Percentiles rank a stretch among this genome's conserved stretches.
phyloP scores from a whole-genome alignment of 2,888 invertebrate species.

The Allygus modestus region DNA sequence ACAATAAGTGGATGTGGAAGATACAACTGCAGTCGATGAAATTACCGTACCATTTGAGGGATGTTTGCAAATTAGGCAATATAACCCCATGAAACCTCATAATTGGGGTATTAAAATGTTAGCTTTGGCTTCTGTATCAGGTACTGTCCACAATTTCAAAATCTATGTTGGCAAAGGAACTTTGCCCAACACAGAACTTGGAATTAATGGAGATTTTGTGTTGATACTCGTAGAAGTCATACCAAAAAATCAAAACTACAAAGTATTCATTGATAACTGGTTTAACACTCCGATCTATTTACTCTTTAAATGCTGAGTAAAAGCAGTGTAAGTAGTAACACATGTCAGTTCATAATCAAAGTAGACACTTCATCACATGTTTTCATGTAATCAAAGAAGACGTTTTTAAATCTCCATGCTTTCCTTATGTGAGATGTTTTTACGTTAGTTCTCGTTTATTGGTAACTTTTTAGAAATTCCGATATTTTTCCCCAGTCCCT shows the following conservation, averaged over 20 bases:
- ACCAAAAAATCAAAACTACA: conserved; percentile 67
- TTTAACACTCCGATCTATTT: too few species aligned
- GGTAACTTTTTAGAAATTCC: too few species aligned
- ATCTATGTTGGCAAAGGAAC: conserved; percentile 70
- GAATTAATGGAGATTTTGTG: conserved; percentile 68
- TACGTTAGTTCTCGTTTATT: too few species aligned
- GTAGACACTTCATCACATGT: too few species aligned
- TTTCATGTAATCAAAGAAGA: too few species aligned
- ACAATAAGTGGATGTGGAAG: conserved; percentile 69
- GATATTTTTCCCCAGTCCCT: too few species aligned
- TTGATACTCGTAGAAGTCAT: conserved; percentile 64
- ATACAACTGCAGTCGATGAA: conserved; percentile 70
- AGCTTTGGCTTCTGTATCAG: conserved; percentile 70
- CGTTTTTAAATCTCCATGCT: too few species aligned
- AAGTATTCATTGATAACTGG: conserved; percentile 67
- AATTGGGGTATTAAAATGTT: conserved; percentile 72
- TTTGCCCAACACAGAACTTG: conserved; percentile 62
- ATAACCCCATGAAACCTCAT: conserved; percentile 70
- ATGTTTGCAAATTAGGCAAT: conserved; percentile 68
- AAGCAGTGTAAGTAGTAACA: too few species aligned
- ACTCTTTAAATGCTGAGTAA: too few species aligned
- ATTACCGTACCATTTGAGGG: conserved; percentile 71
- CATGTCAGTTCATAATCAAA: too few species aligned
- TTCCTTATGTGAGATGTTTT: too few species aligned
- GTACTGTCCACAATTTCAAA: conserved; percentile 70